Evolutionary conservation across 2,797 vertebrate genomes (phyloP), one percentile per base, ranked within the genome.

Genomic region (Spheniscus humboldti): DNA sequence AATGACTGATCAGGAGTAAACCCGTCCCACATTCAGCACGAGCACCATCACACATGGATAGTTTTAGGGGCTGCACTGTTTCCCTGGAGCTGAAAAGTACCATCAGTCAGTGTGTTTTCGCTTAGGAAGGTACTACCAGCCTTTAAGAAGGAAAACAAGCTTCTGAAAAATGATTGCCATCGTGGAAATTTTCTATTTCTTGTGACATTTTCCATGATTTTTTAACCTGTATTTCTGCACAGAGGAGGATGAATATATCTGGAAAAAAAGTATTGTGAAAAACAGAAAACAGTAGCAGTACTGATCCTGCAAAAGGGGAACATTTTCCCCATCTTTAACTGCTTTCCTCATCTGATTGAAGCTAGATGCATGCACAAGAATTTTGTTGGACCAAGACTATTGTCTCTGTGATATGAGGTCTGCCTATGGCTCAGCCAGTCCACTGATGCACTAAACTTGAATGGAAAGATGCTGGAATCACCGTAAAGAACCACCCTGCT

Each of bases 1-100:
- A 39, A 39, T 12, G 35, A 39, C 18, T 50, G 23, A 31, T 57
- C 53, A 47, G 57, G 37, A 69, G 13, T 30, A 81, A 41, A 10
- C 12, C 14, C 0, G 4, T 59, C 41, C 75, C 59, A 43, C 10
- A 2, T 18, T 57, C 35, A 63, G 48, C 24, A 85, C 41, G 41
- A n/a, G 3, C 24, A 39, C 18, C 16, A 10, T 24, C 0, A 8
- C 6, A 3, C 24, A 45, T 0, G 0, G 27, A 8, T 74, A 16
- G 19, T 76, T 82, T 90, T 52, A 64, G 64, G 50, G 55, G 2
- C n/a, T 72, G 5, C 3, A 1, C 48, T 83, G 4, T n/a, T 86
- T 85, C 28, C 30, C 43, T 35, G 39, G 17, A 79, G 28, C 33
- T 75, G 39, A 64, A 27, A 79, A 53, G 13, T 33, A 39, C 1